Evolutionary conservation across 2,113 vertebrate species (phyloP).

Genomic region (Lophotis ruficrista): DNA sequence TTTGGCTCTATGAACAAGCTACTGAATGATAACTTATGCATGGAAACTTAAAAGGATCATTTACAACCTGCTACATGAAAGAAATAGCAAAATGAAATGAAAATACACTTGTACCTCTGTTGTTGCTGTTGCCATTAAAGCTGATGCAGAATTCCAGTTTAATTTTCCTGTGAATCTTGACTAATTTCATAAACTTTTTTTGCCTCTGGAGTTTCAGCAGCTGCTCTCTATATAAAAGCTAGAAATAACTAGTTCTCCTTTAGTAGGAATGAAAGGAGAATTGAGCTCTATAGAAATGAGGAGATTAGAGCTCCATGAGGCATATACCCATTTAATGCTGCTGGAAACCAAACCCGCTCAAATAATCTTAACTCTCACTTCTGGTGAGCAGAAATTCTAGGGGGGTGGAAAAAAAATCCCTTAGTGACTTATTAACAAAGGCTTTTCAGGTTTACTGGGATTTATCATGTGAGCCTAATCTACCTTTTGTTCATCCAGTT

Average conservation of each 20-base stretch:
- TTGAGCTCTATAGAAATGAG: slow-evolving; percentile 47
- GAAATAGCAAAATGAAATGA: background rate
- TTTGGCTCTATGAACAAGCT: slow-evolving; percentile 13
- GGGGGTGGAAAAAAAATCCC: background rate
- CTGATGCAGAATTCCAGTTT: background rate
- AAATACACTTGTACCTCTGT: background rate
- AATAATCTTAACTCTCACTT: slow-evolving; percentile 55
- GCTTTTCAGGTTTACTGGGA: slow-evolving; percentile 64
- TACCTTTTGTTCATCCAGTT: slow-evolving; percentile 69
- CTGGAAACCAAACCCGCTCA: background rate
- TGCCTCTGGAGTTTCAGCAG: slow-evolving; percentile 12
- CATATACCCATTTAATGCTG: slow-evolving; percentile 33
- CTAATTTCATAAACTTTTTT: background rate
- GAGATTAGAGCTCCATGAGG: slow-evolving; percentile 59
- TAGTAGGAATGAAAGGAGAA: slow-evolving; percentile 35
- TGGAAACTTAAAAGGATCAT: slow-evolving; percentile 9
- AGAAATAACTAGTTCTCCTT: slow-evolving; percentile 15
- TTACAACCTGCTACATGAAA: slow-evolving; percentile 37
- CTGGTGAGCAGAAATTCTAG: slow-evolving; percentile 30
- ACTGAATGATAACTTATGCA: slow-evolving; percentile 3
- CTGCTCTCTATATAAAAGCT: slow-evolving; percentile 4
- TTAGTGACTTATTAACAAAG: slow-evolving; percentile 69
- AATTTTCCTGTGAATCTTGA: background rate
- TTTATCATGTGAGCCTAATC: slow-evolving; percentile 70
- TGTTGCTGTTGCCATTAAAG: background rate